A percentile compares a stretch with the other conserved stretches of the same genome.
phyloP scores from a whole-genome alignment of 1,140 invertebrate genomes.

The Xylocopa sonorina region DNA sequence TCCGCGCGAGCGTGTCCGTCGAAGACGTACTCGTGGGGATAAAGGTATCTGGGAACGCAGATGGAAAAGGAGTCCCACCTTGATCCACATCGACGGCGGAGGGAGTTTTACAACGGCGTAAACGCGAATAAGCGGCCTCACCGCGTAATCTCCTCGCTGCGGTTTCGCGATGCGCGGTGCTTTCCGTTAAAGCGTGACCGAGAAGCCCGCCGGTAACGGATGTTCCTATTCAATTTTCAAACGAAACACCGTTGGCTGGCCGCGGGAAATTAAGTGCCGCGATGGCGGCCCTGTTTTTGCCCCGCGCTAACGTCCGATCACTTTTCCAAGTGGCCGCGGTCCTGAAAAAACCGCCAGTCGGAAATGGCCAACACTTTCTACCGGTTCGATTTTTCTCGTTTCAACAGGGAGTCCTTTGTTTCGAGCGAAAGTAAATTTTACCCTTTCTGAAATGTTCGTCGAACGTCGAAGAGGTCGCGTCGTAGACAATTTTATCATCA shows the following conservation, averaged over 20 bases:
- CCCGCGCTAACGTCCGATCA: neutral
- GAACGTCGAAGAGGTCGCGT: no score
- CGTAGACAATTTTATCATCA: no score
- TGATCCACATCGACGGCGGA: conserved; percentile 63
- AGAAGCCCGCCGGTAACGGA: conserved; percentile 47
- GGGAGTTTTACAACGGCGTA: conserved; percentile 63
- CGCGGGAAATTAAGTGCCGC: conserved; percentile 47
- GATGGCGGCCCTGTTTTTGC: conserved; percentile 25
- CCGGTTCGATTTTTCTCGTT: neutral
- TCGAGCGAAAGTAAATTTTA: no score
- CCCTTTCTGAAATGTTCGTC: no score
- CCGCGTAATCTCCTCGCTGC: conserved; percentile 70
- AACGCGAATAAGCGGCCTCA: conserved; percentile 70
- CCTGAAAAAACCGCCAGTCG: neutral
- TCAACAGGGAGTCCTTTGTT: no score
- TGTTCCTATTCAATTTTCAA: conserved; percentile 59
- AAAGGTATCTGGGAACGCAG: conserved; percentile 60
- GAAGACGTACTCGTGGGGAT: neutral
- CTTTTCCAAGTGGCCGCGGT: neutral
- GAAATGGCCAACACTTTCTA: neutral
- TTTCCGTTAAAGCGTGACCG: conserved; percentile 68
- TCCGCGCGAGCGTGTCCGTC: conserved; percentile 19
- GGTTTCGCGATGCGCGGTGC: conserved; percentile 65
- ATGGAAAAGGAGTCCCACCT: conserved; percentile 61
- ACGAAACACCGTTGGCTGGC: conserved; percentile 13